Conservation (phyloP, 2,888 invertebrate species). For the Orthosia gothica region DNA sequence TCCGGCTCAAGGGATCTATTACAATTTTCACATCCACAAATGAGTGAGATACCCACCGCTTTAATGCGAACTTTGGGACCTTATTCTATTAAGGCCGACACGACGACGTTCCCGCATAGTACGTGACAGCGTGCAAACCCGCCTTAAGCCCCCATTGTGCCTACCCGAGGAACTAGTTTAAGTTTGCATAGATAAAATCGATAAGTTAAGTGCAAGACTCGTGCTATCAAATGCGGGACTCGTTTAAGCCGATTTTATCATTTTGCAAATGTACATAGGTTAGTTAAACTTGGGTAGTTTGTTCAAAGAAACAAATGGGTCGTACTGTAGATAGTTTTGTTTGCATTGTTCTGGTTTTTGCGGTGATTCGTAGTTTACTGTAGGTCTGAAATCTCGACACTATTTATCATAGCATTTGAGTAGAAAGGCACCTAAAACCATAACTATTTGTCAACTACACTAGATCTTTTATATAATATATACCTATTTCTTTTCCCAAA, state of each 20-base stretch:
- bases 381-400: not conserved
- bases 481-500: conserved; percentile 9
- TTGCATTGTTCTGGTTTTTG: conserved; percentile 18
- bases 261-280: conserved; percentile 57
- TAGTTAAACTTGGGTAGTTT: conserved; percentile 39
- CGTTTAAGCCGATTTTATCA: conserved; percentile 62
- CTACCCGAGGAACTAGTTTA: conserved; percentile 63
- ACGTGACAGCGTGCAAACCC: conserved; percentile 58
- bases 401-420: conserved; percentile 2
- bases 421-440: not conserved
- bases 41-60: conserved; percentile 51
- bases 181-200: conserved; percentile 71
- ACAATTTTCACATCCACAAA: conserved; percentile 53
- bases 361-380: not conserved
- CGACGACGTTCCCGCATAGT: conserved; percentile 27
- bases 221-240: conserved; percentile 47
- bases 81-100: conserved; percentile 62
- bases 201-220: conserved; percentile 61
- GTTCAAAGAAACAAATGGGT: conserved; percentile 35
- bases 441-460: not conserved
- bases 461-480: not conserved
- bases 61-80: conserved; percentile 57
- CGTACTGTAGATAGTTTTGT: conserved; percentile 12
- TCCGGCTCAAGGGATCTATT: conserved; percentile 47
- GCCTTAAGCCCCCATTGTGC: conserved; percentile 56